Percentiles rank a stretch among this genome's conserved stretches.
These are phyloP conservation scores for Conistra vaccinii DNA, from an alignment of 2,888 invertebrate species.

Conservation along the genomic window DNA sequence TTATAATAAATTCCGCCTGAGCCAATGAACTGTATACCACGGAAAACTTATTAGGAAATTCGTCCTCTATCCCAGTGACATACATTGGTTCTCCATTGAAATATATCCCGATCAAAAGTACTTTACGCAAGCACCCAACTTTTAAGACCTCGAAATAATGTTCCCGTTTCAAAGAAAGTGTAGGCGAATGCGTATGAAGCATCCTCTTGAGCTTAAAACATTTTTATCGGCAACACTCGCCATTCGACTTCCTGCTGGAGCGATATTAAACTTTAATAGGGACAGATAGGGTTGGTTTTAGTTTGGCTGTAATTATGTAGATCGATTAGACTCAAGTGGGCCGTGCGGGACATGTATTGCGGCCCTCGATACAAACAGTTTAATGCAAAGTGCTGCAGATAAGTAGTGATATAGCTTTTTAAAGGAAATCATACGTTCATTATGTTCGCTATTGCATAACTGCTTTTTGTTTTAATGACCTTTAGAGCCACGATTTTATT, in stretches of 20 bases:
- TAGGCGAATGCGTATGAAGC: constrained; percentile 73
- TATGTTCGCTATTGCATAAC: not conserved
- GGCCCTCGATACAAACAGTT: constrained; percentile 66
- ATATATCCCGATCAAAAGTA: constrained; percentile 47
- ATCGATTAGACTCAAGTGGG: constrained; percentile 74
- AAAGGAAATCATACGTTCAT: constrained; percentile 33
- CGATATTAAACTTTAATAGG: constrained; percentile 44
- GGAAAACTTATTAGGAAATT: not conserved
- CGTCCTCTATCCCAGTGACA: not conserved
- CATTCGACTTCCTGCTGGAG: constrained; percentile 17
- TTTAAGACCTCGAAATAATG: constrained; percentile 70
- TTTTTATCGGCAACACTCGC: constrained; percentile 74
- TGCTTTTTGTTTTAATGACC: not conserved
- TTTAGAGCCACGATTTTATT: not conserved
- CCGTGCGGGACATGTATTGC: constrained; percentile 71
- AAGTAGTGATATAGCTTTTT: constrained; percentile 39
- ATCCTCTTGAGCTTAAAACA: constrained; percentile 74
- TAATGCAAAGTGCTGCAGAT: constrained; percentile 56
- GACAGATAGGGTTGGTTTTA: constrained; percentile 58
- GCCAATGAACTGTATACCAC: too few relatives aligned
- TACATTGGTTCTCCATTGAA: constrained; percentile 28
- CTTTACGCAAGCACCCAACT: constrained; percentile 53
- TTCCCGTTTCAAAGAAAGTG: constrained; percentile 69
- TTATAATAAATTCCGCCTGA: too few relatives aligned
- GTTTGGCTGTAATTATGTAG: constrained; percentile 56